Conservation (phyloP, 2,113 vertebrate species). For the Canis aureus region DNA sequence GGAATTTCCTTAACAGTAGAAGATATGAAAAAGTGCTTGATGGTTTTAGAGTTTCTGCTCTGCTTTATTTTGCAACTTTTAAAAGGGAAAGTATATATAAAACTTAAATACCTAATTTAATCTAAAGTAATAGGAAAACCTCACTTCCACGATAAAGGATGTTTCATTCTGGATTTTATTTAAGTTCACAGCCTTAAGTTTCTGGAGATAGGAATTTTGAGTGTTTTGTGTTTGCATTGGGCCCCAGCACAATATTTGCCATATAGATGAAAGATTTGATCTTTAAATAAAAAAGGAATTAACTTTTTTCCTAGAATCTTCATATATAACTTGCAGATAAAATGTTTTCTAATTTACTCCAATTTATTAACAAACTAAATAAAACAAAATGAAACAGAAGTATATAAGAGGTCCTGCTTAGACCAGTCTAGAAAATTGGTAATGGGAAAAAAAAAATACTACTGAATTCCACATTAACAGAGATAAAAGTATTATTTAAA, state of each 20-base stretch:
- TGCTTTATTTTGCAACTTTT: background rate
- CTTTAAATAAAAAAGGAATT: background rate
- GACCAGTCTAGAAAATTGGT: background rate
- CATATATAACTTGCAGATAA: background rate
- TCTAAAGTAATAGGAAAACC: background rate
- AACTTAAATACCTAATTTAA: background rate
- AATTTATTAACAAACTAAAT: background rate
- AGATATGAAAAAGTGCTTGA: background rate
- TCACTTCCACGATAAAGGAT: background rate
- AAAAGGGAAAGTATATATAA: background rate
- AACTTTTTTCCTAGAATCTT: background rate
- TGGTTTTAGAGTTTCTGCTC: background rate
- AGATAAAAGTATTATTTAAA: background rate
- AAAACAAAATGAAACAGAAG: background rate
- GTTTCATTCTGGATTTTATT: background rate
- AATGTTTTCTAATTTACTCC: background rate
- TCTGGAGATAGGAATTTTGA: background rate
- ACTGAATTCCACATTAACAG: background rate
- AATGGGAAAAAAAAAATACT: background rate
- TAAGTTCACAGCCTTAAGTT: background rate
- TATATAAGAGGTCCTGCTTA: background rate
- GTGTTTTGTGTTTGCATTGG: background rate
- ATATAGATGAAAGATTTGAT: background rate
- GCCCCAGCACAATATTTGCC: background rate
- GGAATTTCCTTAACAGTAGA: background rate